Evolutionary conservation across 2,113 vertebrate genomes (phyloP), one percentile per base, ranked within the genome.

Genomic region (Collichthys lucidus): DNA sequence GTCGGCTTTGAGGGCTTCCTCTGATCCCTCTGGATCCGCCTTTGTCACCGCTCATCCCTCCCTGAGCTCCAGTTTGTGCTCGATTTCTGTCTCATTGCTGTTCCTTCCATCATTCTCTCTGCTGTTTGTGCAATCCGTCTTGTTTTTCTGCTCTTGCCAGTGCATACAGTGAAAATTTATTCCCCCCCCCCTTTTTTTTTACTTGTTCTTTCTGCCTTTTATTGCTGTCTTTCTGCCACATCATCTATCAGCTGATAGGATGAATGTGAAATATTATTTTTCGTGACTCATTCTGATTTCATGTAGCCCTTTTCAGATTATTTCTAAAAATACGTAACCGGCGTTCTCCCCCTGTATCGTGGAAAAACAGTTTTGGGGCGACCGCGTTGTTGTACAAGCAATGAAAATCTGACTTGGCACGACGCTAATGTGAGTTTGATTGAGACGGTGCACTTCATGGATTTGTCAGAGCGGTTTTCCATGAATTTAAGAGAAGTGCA

Each of bases 21-120:
- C 85, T 93, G 87, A 91, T 94, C 88, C 93, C 80, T 12, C 68
- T 66, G 72, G 88, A 89, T 88, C 85, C 77, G 82, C 76, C 74
- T 92, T 87, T 90, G 91, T 94, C 94, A 84, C 89, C 16, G 59
- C 79, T 88, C 90, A 75, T 82, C 68, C 72, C 69, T 77, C 68
- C 60, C 75, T 52, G 63, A 69, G 84, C 72, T 82, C 79, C 76
- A 57, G 77, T 55, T 59, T 60, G 29, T 63, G 10, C 67, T 84
- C 44, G 11, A 15, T 59, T 8, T 24, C 70, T 19, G 46, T 52
- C 68, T 68, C 6, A 9, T 76, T 79, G 70, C 35, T 49, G 57
- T 46, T 55, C 60, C 42, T 31, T n/a, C 63, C 59, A 20, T 78
- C 47, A 40, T 65, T 79, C 8, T 66, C 56, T 49, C 46, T 24